Base-by-base conservation (phyloP, 1,140 invertebrate genomes). In the Trinorchestia longiramus region DNA sequence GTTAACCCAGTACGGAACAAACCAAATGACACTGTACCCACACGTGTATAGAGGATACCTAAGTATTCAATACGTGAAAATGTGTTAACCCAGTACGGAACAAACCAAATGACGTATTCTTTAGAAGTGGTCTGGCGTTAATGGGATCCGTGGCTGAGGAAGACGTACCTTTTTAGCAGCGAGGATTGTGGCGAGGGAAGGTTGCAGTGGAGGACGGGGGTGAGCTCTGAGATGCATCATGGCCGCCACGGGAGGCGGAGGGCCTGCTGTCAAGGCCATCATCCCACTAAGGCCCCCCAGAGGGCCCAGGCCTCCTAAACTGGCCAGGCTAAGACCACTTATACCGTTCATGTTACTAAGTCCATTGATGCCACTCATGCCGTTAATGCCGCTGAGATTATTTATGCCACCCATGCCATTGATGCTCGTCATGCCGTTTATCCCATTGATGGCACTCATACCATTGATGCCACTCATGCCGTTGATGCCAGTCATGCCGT, bases 81-180 rank as follows among this genome's bases (percentile, higher is more conserved):
- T n/a, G n/a, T n/a, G n/a, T n/a, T n/a, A n/a, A n/a, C n/a, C n/a
- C n/a, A n/a, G n/a, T n/a, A n/a, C n/a, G n/a, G 47, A 19, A 53
- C 47, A 6, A 53, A 53, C 47, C 6, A 53, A 53, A 53, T 53
- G 47, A 53, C 47, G 8, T 19, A 53, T 53, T 53, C 47, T 53
- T 6, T 53, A 19, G 6, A 77, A 36, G 62, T 28, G 28, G 1
- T 36, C 1, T 3, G 11, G 11, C 11, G 36, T 77, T 77, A 77
- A 77, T 36, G 62, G 62, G 28, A n/a, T 53, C 47, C 62, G 28
- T 23, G 62, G 11, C 28, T 77, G 62, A 77, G 62, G 28, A 15
- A 1, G 62, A 77, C 62, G 62, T 94, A 94, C 92, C 92, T 94
- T 94, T 94, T 45, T 94, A 94, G 92, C 92, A 6, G 92, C 92